Evolutionary conservation across 2,113 vertebrate species (phyloP).

Genomic region (Pholis gunnellus): DNA sequence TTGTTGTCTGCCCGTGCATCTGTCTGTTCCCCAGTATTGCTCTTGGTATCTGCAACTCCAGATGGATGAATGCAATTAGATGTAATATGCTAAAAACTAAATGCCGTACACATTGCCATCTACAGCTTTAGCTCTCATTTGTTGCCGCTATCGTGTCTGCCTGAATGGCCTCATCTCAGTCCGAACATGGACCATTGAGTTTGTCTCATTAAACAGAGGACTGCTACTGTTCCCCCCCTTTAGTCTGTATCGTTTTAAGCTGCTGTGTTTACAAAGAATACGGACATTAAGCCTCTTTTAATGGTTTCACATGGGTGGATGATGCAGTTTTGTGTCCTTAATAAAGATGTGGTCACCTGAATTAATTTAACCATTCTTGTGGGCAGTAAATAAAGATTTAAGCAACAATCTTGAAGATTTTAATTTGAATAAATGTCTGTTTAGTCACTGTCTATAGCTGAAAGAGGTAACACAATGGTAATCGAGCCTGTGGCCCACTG

Average conservation of each 20-base stretch:
- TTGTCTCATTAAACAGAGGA: conserved; percentile 66
- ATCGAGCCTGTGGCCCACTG: background rate
- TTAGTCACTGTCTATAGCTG: background rate
- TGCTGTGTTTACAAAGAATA: conserved; percentile 26
- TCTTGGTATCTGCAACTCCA: conserved; percentile 62
- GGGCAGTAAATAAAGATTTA: conserved; percentile 10
- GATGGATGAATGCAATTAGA: conserved; percentile 72
- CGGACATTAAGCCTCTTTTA: conserved; percentile 9
- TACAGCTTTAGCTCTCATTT: conserved; percentile 54
- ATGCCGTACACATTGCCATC: conserved; percentile 65
- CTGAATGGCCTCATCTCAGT: conserved; percentile 56
- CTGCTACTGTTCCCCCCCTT: conserved; percentile 23
- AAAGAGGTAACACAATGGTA: background rate
- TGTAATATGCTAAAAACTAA: conserved; percentile 63
- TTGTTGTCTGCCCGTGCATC: conserved; percentile 50
- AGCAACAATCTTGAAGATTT: background rate
- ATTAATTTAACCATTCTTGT: background rate
- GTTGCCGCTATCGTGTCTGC: conserved; percentile 54
- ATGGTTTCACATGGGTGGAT: background rate
- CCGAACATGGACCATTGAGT: conserved; percentile 67
- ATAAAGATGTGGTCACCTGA: conserved; percentile 1
- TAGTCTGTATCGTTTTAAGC: conserved; percentile 38
- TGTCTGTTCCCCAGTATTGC: conserved; percentile 43
- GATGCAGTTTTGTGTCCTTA: conserved; percentile 20
- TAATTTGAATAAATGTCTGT: conserved; percentile 6